Evolutionary conservation across 30 jellyfish, hydroid and myxozoan genomes (phyloP).

Genomic region (Aurelia sp.): DNA sequence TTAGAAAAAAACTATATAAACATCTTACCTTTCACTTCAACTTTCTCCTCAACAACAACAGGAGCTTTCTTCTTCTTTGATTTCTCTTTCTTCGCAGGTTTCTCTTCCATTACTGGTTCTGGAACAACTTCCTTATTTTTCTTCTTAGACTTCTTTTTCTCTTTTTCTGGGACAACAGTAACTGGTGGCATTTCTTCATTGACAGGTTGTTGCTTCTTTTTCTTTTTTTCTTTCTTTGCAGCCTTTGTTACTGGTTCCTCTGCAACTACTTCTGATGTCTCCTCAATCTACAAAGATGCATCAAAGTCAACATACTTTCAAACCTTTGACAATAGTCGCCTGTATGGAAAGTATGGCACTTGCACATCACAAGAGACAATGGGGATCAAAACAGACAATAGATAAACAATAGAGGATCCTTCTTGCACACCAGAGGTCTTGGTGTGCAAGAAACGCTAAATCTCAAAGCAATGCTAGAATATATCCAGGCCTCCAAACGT

Average conservation of each 20-base stretch:
- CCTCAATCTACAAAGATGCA: neutral
- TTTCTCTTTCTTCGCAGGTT: conserved; percentile 25
- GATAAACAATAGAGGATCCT: too few relatives aligned
- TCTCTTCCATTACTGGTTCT: conserved; percentile 17
- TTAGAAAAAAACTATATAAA: neutral
- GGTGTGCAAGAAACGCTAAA: too few relatives aligned
- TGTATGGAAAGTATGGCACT: too few relatives aligned
- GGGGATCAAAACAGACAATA: too few relatives aligned
- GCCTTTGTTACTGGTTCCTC: conserved; percentile 45
- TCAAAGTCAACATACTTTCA: too few relatives aligned
- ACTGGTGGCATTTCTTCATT: conserved; percentile 13
- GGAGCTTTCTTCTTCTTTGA: conserved; percentile 20
- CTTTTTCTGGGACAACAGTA: conserved; percentile 40
- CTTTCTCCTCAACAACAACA: neutral
- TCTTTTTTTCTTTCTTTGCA: conserved; percentile 49
- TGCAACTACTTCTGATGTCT: conserved; percentile 36
- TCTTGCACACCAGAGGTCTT: too few relatives aligned
- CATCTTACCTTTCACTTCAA: neutral
- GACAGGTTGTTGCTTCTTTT: conserved; percentile 18
- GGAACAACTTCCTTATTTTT: conserved; percentile 8
- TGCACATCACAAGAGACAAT: too few relatives aligned
- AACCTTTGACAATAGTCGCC: too few relatives aligned
- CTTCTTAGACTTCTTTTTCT: conserved; percentile 49
- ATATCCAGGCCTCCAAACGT: too few relatives aligned
- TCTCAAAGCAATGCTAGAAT: too few relatives aligned